Evolutionary conservation across 2,113 vertebrate species (phyloP).

Genomic region (Eira barbara): DNA sequence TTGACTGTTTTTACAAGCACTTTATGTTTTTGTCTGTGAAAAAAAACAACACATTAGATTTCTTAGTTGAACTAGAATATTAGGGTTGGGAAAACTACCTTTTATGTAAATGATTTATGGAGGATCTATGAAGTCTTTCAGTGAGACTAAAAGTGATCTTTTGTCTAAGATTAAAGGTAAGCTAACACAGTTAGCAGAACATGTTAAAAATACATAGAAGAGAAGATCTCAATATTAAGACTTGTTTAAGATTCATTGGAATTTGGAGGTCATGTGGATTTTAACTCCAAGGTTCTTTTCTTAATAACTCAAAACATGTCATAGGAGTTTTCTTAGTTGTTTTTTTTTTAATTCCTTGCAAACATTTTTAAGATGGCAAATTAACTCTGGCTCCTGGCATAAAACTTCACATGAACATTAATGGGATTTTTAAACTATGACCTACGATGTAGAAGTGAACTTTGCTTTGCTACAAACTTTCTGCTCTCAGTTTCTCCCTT

Average conservation of each 20-base stretch:
- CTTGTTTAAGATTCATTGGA: neutral
- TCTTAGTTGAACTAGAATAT: constrained; percentile 40
- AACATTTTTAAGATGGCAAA: constrained; percentile 1
- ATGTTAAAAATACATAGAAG: constrained; percentile 21
- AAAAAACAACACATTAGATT: neutral
- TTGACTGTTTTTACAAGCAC: neutral
- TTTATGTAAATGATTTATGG: constrained; percentile 38
- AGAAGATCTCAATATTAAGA: constrained; percentile 22
- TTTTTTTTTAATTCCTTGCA: neutral
- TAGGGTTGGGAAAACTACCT: neutral
- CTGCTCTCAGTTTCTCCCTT: neutral
- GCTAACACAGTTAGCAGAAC: neutral
- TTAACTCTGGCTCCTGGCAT: neutral
- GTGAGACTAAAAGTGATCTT: neutral
- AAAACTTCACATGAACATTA: neutral
- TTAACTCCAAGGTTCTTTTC: neutral
- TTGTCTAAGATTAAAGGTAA: constrained; percentile 1
- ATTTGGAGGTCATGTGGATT: constrained; percentile 11
- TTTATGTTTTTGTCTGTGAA: neutral
- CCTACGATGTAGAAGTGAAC: neutral
- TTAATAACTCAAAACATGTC: constrained; percentile 11
- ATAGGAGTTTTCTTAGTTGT: neutral
- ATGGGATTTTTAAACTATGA: constrained; percentile 1
- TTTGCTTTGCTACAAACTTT: neutral
- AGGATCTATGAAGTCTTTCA: constrained; percentile 13